phyloP scores from a whole-genome alignment of 2,888 invertebrate species.

The Xanthostigma xanthostigma region DNA sequence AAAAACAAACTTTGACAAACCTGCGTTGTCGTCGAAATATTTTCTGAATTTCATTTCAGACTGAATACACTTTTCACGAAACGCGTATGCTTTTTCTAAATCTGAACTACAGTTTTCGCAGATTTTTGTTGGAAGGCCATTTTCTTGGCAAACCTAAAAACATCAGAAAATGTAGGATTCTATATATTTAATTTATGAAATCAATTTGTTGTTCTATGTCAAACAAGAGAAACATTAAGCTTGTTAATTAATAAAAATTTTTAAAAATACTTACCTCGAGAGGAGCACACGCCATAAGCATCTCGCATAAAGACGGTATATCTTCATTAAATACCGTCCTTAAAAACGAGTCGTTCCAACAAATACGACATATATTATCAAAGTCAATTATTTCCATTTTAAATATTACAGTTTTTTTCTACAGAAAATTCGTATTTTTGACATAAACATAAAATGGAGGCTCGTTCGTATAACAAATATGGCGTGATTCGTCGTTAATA shows the following conservation, averaged over 20 bases:
- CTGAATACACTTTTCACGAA: conserved; percentile 4
- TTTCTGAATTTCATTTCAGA: conserved; percentile 3
- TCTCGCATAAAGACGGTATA: conserved; percentile 5
- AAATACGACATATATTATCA: conserved; percentile 4
- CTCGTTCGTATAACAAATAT: no score
- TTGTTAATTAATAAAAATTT: no score
- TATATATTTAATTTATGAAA: no score
- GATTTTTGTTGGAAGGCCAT: conserved; percentile 5
- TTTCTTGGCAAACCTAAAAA: conserved; percentile 5
- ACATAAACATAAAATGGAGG: no score
- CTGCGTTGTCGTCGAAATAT: conserved; percentile 1
- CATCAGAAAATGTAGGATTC: no score
- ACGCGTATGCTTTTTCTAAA: background rate
- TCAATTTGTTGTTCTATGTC: no score
- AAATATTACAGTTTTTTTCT: no score
- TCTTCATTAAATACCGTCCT: conserved; percentile 4
- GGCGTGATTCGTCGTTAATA: no score
- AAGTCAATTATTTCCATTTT: conserved; percentile 4
- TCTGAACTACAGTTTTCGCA: conserved; percentile 2
- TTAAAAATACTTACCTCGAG: conserved; percentile 1
- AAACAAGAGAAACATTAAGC: no score
- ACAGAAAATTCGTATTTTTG: no score
- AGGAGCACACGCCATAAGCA: conserved; percentile 5
- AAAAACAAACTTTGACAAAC: background rate
- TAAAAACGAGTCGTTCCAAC: background rate